A percentile compares a stretch with the other conserved stretches of the same genome.
phyloP scores from a whole-genome alignment of 2,888 invertebrate genomes.

The Scaptomyza cyrtandrae region DNA sequence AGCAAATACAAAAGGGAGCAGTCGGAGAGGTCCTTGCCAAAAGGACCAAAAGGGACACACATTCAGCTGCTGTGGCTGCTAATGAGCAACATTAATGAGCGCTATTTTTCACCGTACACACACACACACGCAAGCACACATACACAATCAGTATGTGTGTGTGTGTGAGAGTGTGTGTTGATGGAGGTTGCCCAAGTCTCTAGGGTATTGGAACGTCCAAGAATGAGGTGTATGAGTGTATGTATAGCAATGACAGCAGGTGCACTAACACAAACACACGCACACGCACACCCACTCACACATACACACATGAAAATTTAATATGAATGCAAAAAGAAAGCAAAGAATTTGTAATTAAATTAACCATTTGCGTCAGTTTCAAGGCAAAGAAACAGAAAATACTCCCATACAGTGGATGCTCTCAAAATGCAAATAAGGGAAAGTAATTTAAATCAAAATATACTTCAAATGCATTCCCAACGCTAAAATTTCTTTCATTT shows the following conservation, averaged over 20 bases:
- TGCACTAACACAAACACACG: conserved; percentile 40
- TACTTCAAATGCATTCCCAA: too few relatives aligned
- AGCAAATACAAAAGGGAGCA: conserved; percentile 10
- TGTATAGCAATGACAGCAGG: conserved; percentile 71
- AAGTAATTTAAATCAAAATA: not conserved
- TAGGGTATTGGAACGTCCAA: conserved; percentile 70
- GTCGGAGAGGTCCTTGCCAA: conserved; percentile 9
- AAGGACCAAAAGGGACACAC: conserved; percentile 28
- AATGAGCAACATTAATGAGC: conserved; percentile 84
- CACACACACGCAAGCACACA: conserved; percentile 73
- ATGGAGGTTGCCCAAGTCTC: conserved; percentile 47
- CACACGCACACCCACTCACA: conserved; percentile 6
- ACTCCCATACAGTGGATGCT: not conserved
- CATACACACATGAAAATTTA: conserved; percentile 62
- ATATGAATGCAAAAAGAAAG: conserved; percentile 67
- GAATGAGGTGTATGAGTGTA: conserved; percentile 57
- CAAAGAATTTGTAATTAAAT: conserved; percentile 78
- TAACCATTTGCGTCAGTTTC: conserved; percentile 62
- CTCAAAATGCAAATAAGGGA: not conserved
- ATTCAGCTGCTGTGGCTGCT: conserved; percentile 70
- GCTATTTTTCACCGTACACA: conserved; percentile 80
- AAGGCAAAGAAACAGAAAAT: conserved; percentile 7
- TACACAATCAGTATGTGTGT: conserved; percentile 25
- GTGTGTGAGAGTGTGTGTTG: conserved; percentile 1
- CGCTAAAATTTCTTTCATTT: too few relatives aligned